Conservation (phyloP, 1,140 invertebrate species). For the Temnothorax longispinosus region DNA sequence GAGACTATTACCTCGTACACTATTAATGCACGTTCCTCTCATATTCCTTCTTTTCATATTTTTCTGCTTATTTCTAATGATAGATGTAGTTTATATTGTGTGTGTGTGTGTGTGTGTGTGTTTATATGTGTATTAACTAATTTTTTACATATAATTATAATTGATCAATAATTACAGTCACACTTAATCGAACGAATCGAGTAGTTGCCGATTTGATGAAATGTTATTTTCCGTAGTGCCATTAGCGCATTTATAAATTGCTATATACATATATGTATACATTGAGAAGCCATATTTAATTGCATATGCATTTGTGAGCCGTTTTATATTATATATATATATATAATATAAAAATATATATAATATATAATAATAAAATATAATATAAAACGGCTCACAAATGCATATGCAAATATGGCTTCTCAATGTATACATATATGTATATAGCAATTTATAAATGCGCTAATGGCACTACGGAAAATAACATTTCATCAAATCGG, state of each 20-base stretch:
- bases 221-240: too few relatives aligned
- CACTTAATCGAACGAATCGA: too few relatives aligned
- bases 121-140: too few relatives aligned
- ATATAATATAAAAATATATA: background rate
- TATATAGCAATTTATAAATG: background rate
- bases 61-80: background rate
- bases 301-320: too few relatives aligned
- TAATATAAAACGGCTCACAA: background rate
- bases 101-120: background rate
- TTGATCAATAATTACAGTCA: too few relatives aligned
- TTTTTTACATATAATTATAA: too few relatives aligned
- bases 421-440: background rate
- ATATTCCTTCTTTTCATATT: background rate
- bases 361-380: too few relatives aligned
- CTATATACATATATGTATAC: too few relatives aligned
- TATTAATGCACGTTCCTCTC: background rate
- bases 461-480: background rate
- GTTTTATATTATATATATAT: too few relatives aligned
- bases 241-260: too few relatives aligned
- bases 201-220: too few relatives aligned
- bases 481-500: background rate
- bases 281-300: too few relatives aligned
- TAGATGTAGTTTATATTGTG: background rate
- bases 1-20: background rate
- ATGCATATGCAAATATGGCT: background rate